phyloP scores from a whole-genome alignment of 2,797 vertebrate species.

The Kryptolebias ocellatus region DNA sequence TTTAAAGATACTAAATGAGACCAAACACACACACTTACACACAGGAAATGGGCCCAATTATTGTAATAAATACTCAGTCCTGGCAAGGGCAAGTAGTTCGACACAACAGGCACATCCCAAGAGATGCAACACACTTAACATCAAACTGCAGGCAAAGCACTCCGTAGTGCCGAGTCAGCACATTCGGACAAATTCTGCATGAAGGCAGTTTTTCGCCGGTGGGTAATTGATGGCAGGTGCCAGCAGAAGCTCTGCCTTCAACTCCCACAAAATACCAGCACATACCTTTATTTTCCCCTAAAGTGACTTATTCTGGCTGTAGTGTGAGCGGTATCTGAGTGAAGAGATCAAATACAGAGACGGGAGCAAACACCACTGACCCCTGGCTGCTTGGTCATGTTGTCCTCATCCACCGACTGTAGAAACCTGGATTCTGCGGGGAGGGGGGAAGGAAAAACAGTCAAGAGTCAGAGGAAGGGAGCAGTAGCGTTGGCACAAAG shows the following conservation, averaged over 20 bases:
- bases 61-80: conserved; percentile 50
- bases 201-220: conserved; percentile 50
- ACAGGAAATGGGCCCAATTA: conserved; percentile 48
- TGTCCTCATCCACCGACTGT: conserved; percentile 92
- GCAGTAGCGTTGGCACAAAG: not conserved
- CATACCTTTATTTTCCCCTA: not conserved
- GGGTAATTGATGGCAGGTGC: conserved; percentile 68
- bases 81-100: conserved; percentile 59
- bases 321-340: conserved; percentile 12
- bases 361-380: conserved; percentile 74
- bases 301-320: conserved; percentile 11
- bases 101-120: conserved; percentile 64
- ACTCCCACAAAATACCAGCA: conserved; percentile 26
- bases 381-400: conserved; percentile 98
- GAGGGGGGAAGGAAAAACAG: not conserved
- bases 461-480: not conserved
- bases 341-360: conserved; percentile 13
- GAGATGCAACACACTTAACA: conserved; percentile 68
- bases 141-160: conserved; percentile 72
- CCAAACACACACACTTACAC: conserved; percentile 6
- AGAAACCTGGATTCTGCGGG: conserved; percentile 92
- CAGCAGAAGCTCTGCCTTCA: conserved; percentile 40
- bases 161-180: conserved; percentile 66
- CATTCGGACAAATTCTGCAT: conserved; percentile 59
- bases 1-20: conserved; percentile 3